Percentiles rank a stretch among this genome's conserved stretches.
Conservation (phyloP, 1,140 invertebrate species). For the Pteromalus puparum region DNA sequence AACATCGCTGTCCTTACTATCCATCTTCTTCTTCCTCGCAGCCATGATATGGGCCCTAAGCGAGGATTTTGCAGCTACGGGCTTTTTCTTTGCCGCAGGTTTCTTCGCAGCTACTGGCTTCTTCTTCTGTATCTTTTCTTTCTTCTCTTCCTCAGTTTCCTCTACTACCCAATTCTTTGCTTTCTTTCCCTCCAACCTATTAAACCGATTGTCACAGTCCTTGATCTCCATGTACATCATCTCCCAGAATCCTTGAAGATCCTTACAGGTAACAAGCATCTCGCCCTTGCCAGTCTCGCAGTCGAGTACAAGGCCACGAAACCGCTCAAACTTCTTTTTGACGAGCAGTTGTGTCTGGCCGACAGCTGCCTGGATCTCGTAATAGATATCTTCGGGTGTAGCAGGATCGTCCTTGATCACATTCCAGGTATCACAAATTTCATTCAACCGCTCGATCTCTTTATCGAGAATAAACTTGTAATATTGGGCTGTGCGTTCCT, state of each 20-base stretch:
- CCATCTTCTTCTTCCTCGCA: constrained; percentile 60
- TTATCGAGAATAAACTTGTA: constrained; percentile 75
- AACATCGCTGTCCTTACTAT: constrained; percentile 20
- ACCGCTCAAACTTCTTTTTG: constrained; percentile 82
- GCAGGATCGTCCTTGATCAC: constrained; percentile 55
- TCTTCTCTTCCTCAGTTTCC: constrained; percentile 65
- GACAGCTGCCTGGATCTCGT: constrained; percentile 81
- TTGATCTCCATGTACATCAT: constrained; percentile 82
- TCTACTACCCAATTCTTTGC: constrained; percentile 76
- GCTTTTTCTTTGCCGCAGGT: constrained; percentile 45
- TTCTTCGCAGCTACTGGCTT: constrained; percentile 51
- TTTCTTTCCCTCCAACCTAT: constrained; percentile 73
- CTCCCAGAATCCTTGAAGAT: constrained; percentile 88
- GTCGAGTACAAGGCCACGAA: constrained; percentile 78
- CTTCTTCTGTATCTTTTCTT: constrained; percentile 55
- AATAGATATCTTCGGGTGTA: constrained; percentile 72
- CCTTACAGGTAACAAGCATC: constrained; percentile 78
- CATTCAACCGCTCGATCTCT: constrained; percentile 73
- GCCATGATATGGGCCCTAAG: constrained; percentile 65
- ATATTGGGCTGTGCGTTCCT: constrained; percentile 74
- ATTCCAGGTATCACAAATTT: constrained; percentile 73
- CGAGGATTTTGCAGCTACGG: constrained; percentile 39
- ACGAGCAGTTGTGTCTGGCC: constrained; percentile 83
- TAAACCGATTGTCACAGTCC: constrained; percentile 77
- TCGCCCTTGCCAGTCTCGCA: constrained; percentile 79